Evolutionary conservation across 2,113 vertebrate genomes (phyloP).

Genomic region (Calypte anna): DNA sequence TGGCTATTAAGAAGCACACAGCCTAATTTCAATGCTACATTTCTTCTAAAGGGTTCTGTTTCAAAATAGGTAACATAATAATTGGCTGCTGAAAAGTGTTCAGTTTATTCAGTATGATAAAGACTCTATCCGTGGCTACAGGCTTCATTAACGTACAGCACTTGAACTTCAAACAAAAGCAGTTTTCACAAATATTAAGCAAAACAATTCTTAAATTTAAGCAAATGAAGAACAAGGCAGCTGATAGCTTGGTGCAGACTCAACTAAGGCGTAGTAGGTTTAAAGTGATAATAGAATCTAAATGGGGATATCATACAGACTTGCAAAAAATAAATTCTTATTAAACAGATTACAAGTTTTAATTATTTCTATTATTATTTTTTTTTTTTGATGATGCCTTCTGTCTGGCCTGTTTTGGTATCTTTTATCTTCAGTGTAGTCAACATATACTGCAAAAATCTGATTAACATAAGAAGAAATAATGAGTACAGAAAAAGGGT

Average conservation of each 20-base stretch:
- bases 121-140: background rate
- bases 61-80: constrained; percentile 39
- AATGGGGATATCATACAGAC: background rate
- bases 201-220: constrained; percentile 22
- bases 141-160: constrained; percentile 36
- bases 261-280: background rate
- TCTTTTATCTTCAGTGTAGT: constrained; percentile 50
- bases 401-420: constrained; percentile 16
- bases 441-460: constrained; percentile 20
- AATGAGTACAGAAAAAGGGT: background rate
- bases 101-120: constrained; percentile 29
- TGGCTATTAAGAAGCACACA: background rate
- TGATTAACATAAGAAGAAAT: constrained; percentile 52
- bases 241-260: constrained; percentile 14
- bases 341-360: background rate
- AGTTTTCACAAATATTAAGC: constrained; percentile 23
- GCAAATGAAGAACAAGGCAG: background rate
- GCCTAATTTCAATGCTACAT: background rate
- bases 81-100: constrained; percentile 8
- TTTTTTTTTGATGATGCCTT: background rate
- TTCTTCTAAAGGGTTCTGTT: background rate
- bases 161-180: constrained; percentile 48
- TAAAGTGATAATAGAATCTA: constrained; percentile 19
- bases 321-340: constrained; percentile 16
- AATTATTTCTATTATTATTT: no score